Evolutionary conservation across 2,113 vertebrate species (phyloP).

Genomic region (Syrmaticus mikado): DNA sequence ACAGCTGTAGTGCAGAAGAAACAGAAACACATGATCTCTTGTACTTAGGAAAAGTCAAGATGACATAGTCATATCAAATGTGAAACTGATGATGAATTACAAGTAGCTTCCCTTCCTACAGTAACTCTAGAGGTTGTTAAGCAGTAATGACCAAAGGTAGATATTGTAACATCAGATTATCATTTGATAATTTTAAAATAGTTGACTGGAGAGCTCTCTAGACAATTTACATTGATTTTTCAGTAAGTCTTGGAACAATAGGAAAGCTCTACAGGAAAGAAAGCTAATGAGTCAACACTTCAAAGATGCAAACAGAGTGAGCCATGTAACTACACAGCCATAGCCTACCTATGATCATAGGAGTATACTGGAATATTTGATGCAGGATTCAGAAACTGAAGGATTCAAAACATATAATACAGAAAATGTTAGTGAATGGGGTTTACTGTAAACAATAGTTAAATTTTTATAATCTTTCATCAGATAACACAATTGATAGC

Average conservation of each 20-base stretch:
- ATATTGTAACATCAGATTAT: conserved; percentile 25
- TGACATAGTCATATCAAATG: background rate
- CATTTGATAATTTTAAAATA: conserved; percentile 34
- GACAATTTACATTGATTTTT: conserved; percentile 52
- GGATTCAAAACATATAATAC: background rate
- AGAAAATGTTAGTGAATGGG: background rate
- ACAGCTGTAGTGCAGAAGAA: background rate
- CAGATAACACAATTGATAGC: background rate
- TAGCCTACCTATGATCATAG: background rate
- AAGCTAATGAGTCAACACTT: conserved; percentile 23
- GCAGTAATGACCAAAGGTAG: background rate
- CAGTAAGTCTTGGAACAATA: conserved; percentile 28
- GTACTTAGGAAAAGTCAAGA: background rate
- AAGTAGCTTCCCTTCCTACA: background rate
- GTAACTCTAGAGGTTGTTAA: conserved; percentile 4
- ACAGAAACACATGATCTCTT: background rate
- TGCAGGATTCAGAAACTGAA: background rate
- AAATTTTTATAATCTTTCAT: background rate
- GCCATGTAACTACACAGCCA: background rate
- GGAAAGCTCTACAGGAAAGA: conserved; percentile 1
- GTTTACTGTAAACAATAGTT: background rate
- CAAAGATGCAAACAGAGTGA: conserved; percentile 15
- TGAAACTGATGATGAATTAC: background rate
- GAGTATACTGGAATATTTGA: background rate
- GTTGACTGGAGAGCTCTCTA: background rate